phyloP scores from a whole-genome alignment of 2,888 invertebrate species.

The Polia nebulosa region DNA sequence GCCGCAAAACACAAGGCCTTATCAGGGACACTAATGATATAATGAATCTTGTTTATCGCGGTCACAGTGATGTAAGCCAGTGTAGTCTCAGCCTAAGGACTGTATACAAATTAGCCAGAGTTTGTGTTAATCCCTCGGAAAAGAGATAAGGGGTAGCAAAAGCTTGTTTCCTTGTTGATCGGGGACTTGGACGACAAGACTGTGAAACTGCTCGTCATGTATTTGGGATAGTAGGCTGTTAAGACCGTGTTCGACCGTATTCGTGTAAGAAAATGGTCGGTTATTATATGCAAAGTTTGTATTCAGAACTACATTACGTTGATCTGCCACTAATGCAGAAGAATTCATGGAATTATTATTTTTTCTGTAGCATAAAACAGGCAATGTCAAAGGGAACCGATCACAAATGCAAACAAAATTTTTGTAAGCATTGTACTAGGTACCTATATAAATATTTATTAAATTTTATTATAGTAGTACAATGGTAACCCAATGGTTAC shows the following conservation, averaged over 20 bases:
- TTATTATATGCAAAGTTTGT: too few species aligned
- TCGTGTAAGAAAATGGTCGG: not conserved
- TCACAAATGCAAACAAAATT: too few species aligned
- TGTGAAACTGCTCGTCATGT: slow-evolving; percentile 25
- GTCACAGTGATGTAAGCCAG: slow-evolving; percentile 59
- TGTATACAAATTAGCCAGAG: slow-evolving; percentile 63
- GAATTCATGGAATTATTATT: too few species aligned
- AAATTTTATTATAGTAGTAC: too few species aligned
- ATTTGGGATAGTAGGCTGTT: slow-evolving; percentile 8
- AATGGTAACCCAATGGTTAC: too few species aligned
- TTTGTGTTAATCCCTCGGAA: slow-evolving; percentile 45
- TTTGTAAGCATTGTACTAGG: too few species aligned
- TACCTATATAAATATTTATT: too few species aligned
- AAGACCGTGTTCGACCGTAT: not conserved
- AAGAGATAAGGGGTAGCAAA: slow-evolving; percentile 49
- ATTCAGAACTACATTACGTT: too few species aligned
- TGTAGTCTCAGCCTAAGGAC: slow-evolving; percentile 56
- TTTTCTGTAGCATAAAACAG: too few species aligned
- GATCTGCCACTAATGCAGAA: too few species aligned
- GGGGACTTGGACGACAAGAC: slow-evolving; percentile 20
- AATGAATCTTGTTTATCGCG: slow-evolving; percentile 68
- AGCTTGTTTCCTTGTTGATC: slow-evolving; percentile 47
- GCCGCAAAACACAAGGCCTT: slow-evolving; percentile 37
- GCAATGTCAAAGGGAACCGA: too few species aligned
- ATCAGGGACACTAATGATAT: slow-evolving; percentile 60